Evolutionary conservation across 2,888 invertebrate genomes (phyloP).

Genomic region (Caenorhabditis sinica): DNA sequence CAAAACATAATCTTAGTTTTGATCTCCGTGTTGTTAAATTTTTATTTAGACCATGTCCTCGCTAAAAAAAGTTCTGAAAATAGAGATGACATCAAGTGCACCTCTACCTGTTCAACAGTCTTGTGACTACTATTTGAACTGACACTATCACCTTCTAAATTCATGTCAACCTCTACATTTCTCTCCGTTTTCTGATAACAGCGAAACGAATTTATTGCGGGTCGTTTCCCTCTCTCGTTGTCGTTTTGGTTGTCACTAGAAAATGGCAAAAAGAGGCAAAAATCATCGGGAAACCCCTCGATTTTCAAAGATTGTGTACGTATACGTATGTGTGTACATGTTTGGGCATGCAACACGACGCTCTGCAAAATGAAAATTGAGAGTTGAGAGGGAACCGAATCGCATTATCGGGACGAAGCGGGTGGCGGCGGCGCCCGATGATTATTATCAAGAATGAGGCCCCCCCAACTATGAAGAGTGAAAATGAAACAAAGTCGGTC

Average conservation of each 20-base stretch:
- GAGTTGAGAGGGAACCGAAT: slow-evolving; percentile 10
- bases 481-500: background rate
- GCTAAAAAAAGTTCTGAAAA: background rate
- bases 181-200: slow-evolving; percentile 27
- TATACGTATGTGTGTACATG: background rate
- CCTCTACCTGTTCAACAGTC: slow-evolving; percentile 11
- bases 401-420: slow-evolving; percentile 38
- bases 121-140: slow-evolving; percentile 55
- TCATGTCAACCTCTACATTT: background rate
- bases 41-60: background rate
- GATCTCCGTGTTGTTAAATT: background rate
- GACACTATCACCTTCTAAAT: slow-evolving; percentile 17
- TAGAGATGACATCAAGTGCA: slow-evolving; percentile 3
- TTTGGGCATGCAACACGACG: background rate
- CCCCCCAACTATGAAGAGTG: background rate
- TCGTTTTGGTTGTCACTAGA: background rate
- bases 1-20: background rate
- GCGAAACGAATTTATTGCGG: background rate
- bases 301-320: slow-evolving; percentile 45
- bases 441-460: slow-evolving; percentile 32
- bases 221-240: background rate
- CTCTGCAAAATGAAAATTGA: slow-evolving; percentile 30
- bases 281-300: background rate
- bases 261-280: background rate
- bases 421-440: slow-evolving; percentile 7